Conservation (phyloP, 2,113 vertebrate species). For the Siphamia tubifer region DNA sequence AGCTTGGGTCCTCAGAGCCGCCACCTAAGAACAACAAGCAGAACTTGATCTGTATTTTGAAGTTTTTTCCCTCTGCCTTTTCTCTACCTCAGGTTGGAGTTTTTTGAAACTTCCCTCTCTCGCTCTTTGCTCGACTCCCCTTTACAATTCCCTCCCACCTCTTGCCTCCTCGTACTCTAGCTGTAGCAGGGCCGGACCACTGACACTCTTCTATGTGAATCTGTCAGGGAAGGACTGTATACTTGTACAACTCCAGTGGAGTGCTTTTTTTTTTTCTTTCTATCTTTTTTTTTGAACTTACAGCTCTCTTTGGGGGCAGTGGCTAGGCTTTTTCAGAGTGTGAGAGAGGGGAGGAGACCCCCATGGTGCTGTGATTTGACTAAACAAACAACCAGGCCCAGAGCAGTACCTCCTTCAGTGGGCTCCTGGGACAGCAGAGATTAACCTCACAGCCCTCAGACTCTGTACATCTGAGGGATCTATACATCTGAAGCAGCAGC, state of each 20-base stretch:
- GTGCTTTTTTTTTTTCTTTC: slow-evolving; percentile 12
- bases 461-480: slow-evolving; percentile 71
- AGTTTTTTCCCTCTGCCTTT: slow-evolving; percentile 3
- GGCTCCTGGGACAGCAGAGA: slow-evolving; percentile 70
- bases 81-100: slow-evolving; percentile 1
- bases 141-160: slow-evolving; percentile 32
- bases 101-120: slow-evolving; percentile 42
- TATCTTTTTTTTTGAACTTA: slow-evolving; percentile 24
- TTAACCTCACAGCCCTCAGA: slow-evolving; percentile 62
- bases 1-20: slow-evolving; percentile 41
- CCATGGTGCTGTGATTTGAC: slow-evolving; percentile 70
- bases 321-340: slow-evolving; percentile 52
- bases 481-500: slow-evolving; percentile 53
- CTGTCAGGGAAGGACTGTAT: slow-evolving; percentile 44
- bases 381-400: slow-evolving; percentile 71
- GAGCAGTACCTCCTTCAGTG: slow-evolving; percentile 57
- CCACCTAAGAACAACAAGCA: slow-evolving; percentile 64
- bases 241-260: slow-evolving; percentile 24
- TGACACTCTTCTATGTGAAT: slow-evolving; percentile 53
- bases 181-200: slow-evolving; percentile 46
- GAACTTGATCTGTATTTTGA: slow-evolving; percentile 45
- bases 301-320: slow-evolving; percentile 62
- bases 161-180: slow-evolving; percentile 20
- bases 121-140: slow-evolving; percentile 26
- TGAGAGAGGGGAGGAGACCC: slow-evolving; percentile 50